Evolutionary conservation across 2,888 invertebrate species (phyloP).

Genomic region (Leucophenga maculata): DNA sequence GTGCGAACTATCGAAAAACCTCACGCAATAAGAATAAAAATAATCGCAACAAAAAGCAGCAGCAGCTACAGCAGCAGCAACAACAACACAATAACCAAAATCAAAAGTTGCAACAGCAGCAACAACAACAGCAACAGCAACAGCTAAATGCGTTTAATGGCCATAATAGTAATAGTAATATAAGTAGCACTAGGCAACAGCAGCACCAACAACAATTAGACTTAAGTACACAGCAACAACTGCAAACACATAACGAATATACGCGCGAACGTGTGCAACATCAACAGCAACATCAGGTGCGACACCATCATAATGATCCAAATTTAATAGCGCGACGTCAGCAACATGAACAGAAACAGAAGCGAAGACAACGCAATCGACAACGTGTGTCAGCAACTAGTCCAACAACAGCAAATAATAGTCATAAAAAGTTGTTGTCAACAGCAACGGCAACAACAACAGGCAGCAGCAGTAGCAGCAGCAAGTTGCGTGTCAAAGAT

Average conservation of each 20-base stretch:
- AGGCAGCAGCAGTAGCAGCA: conserved; percentile 34
- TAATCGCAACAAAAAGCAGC: conserved; percentile 62
- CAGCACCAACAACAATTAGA: conserved; percentile 42
- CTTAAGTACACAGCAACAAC: conserved; percentile 44
- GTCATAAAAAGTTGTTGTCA: conserved; percentile 28
- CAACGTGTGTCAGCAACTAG: conserved; percentile 46
- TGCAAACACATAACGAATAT: conserved; percentile 41
- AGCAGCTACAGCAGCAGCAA: conserved; percentile 46
- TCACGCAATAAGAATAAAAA: conserved; percentile 61
- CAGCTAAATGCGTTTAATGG: conserved; percentile 62
- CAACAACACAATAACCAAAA: conserved; percentile 48
- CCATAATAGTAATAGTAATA: conserved; percentile 64
- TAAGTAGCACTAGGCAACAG: conserved; percentile 62
- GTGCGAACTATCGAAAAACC: conserved; percentile 38
- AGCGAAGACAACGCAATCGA: conserved; percentile 56
- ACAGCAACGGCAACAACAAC: conserved; percentile 28
- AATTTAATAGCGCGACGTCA: conserved; percentile 64
- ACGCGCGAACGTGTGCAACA: conserved; percentile 25
- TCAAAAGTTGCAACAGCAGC: conserved; percentile 50
- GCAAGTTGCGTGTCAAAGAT: not conserved
- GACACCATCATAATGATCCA: conserved; percentile 71
- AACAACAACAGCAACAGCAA: conserved; percentile 52
- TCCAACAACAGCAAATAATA: conserved; percentile 36
- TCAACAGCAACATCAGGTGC: conserved; percentile 66
- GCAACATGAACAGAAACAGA: conserved; percentile 63